Evolutionary conservation across 1,140 invertebrate genomes (phyloP).

Genomic region (Drosophila azteca): DNA sequence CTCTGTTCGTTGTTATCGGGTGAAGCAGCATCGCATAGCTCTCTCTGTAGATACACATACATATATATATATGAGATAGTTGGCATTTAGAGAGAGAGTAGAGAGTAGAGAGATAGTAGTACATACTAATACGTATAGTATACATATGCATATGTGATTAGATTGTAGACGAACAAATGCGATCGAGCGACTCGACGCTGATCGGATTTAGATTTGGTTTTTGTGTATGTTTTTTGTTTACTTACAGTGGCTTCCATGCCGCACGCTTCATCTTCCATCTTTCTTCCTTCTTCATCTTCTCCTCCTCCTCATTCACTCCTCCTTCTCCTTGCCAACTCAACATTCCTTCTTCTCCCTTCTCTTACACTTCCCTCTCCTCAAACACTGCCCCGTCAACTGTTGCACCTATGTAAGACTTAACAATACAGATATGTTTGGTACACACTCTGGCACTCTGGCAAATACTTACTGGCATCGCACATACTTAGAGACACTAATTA

Average conservation of each 20-base stretch:
- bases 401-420: slow-evolving; percentile 67
- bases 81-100: slow-evolving; percentile 63
- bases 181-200: slow-evolving; percentile 21
- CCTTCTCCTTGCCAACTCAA: slow-evolving; percentile 41
- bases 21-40: slow-evolving; percentile 56
- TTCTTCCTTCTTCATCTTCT: slow-evolving; percentile 15
- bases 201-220: slow-evolving; percentile 43
- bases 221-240: slow-evolving; percentile 31
- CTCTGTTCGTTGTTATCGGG: slow-evolving; percentile 42
- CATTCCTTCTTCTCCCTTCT: slow-evolving; percentile 22
- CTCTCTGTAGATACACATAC: slow-evolving; percentile 55
- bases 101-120: slow-evolving; percentile 61
- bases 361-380: slow-evolving; percentile 14
- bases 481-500: slow-evolving; percentile 63
- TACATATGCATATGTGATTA: slow-evolving; percentile 55
- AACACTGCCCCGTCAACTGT: slow-evolving; percentile 54
- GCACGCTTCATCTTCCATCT: slow-evolving; percentile 54
- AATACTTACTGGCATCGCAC: slow-evolving; percentile 54
- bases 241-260: slow-evolving; percentile 79
- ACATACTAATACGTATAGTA: slow-evolving; percentile 56
- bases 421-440: slow-evolving; percentile 31
- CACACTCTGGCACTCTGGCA: not conserved
- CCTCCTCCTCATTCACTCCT: slow-evolving; percentile 30
- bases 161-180: slow-evolving; percentile 52
- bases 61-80: slow-evolving; percentile 47